These are phyloP conservation scores for Laothoe populi DNA, from an alignment of 2,888 invertebrate species.

Conservation along the genomic window DNA sequence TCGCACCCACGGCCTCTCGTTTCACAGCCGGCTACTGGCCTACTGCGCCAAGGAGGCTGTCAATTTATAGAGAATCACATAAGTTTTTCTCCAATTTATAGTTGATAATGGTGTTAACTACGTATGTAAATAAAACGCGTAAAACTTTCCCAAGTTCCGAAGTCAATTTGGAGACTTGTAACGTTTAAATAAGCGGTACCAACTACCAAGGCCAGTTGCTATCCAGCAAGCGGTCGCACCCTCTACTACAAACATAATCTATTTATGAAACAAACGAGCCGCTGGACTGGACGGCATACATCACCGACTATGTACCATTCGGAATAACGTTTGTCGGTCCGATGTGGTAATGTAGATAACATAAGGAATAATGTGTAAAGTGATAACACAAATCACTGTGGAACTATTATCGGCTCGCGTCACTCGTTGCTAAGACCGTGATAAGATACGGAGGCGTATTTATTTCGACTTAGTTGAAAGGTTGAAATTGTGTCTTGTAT, in stretches of 20 bases:
- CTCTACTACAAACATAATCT: slow-evolving; percentile 40
- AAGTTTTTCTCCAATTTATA: background rate
- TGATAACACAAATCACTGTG: slow-evolving; percentile 56
- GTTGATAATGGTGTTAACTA: background rate
- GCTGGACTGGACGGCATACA: slow-evolving; percentile 36
- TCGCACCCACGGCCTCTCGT: too few species aligned
- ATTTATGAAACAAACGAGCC: slow-evolving; percentile 36
- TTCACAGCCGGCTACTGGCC: too few species aligned
- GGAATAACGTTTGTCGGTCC: slow-evolving; percentile 23
- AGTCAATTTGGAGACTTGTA: slow-evolving; percentile 59
- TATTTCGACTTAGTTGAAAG: slow-evolving; percentile 47
- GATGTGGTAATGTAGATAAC: slow-evolving; percentile 48
- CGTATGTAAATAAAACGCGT: slow-evolving; percentile 41
- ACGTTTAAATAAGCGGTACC: slow-evolving; percentile 61
- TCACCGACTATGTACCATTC: slow-evolving; percentile 35
- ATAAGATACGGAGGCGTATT: slow-evolving; percentile 60
- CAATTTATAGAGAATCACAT: too few species aligned
- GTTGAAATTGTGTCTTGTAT: slow-evolving; percentile 34
- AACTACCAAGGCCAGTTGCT: slow-evolving; percentile 67
- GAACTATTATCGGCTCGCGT: slow-evolving; percentile 51
- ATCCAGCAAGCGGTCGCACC: slow-evolving; percentile 51
- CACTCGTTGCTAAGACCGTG: slow-evolving; percentile 58
- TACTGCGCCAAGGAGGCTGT: too few species aligned
- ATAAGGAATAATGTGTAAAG: slow-evolving; percentile 36
- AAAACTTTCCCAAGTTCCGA: slow-evolving; percentile 51